These are phyloP conservation scores for Lucilia sericata DNA, from an alignment of 1,140 invertebrate genomes.

Conservation along the genomic window DNA sequence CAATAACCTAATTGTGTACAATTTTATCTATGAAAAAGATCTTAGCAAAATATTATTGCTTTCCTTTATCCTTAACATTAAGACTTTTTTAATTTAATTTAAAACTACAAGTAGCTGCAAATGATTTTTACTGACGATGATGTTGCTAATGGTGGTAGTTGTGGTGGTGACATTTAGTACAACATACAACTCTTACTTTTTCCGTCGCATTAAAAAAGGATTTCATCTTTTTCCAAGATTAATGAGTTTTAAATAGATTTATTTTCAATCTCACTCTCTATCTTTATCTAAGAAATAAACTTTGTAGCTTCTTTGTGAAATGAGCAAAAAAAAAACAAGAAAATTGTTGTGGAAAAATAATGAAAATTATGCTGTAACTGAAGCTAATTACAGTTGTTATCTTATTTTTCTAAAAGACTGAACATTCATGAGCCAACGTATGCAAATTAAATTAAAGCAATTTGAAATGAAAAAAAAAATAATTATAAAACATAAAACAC, in stretches of 20 bases:
- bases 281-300: background rate
- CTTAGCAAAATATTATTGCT: too few species aligned
- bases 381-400: slow-evolving; percentile 1
- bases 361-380: background rate
- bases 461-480: background rate
- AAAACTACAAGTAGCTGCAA: too few species aligned
- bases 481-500: background rate
- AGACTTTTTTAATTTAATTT: too few species aligned
- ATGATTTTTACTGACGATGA: too few species aligned
- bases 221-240: background rate
- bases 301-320: background rate
- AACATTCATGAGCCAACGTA: background rate
- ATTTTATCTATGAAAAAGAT: too few species aligned
- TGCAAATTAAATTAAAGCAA: background rate
- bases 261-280: too few species aligned
- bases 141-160: too few species aligned
- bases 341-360: background rate
- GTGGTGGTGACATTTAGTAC: background rate
- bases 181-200: too few species aligned
- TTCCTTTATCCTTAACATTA: too few species aligned
- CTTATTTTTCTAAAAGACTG: slow-evolving; percentile 1
- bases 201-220: background rate
- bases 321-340: background rate
- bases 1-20: too few species aligned
- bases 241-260: slow-evolving; percentile 3